Base-by-base conservation (phyloP, 2,888 invertebrate species). In the Drosophila prolongata region DNA sequence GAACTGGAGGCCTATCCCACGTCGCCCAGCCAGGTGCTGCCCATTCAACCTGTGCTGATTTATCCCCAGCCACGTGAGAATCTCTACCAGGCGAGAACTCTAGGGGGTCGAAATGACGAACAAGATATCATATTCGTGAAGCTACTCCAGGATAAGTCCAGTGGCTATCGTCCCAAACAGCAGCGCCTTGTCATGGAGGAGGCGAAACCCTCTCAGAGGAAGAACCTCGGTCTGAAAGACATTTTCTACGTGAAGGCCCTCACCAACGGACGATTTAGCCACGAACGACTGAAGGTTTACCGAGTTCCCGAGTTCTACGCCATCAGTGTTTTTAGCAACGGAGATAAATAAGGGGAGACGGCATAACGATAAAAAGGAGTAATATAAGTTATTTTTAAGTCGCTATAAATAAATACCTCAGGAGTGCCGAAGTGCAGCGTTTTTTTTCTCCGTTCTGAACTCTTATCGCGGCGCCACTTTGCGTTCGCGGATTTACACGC, bases 281-380 rank as follows among this genome's bases (percentile, higher is more conserved):
- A 90, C 54, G 85, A 88, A 30, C 90, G 90, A 6, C 54, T 91
- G 19, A 91, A 90, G 75, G 75, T 89, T 6, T 91, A 89, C 58
- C 87, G 90, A 52, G 64, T 91, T 35, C 91, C 91, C 1, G 90
- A 91, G 67, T 91, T 91, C 67, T 90, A 88, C 80, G 90, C 91
- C 58, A 90, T 90, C 75, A 90, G 79, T 52, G 87, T 90, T 14
- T 90, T 83, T 27, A 87, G 81, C 52, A 90, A 82, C 38, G 80
- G 60, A 3, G 78, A 76, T n/a, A 78, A 78, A 47, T 74, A 43
- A 72, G 11, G 10, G 34, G 13, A 1, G 52, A 34, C 6, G 37
- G 19, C 27, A 6, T 30, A 43, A 35, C 16, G 38, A 37, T 71
- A 67, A 61, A 66, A 14, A 43, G 54, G 55, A 75, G 53, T 70